A percentile compares a stretch with the other conserved stretches of the same genome.
phyloP scores from a whole-genome alignment of 2,797 vertebrate species.

The Phataginus tetradactyla region DNA sequence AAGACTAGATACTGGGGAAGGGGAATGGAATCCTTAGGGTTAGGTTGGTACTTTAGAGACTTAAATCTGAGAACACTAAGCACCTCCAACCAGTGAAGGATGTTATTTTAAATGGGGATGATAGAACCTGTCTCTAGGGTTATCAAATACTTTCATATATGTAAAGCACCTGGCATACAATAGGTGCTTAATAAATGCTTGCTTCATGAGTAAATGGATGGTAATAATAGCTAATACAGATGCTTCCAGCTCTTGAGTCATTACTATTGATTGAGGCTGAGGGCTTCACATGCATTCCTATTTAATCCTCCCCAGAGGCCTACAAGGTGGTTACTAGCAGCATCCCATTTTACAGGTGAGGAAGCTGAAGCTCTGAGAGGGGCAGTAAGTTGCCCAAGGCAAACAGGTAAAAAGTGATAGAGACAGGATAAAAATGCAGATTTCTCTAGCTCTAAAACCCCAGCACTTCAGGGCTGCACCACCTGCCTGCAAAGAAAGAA shows the following conservation, averaged over 20 bases:
- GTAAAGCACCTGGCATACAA: not conserved
- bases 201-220: not conserved
- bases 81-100: not conserved
- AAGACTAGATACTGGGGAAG: not conserved
- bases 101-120: not conserved
- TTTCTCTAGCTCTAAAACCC: not conserved
- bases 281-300: fast-evolving
- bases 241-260: not conserved
- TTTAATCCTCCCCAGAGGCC: not conserved
- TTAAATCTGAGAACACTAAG: not conserved
- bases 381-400: not conserved
- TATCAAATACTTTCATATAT: not conserved
- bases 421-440: not conserved
- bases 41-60: not conserved
- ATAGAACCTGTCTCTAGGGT: not conserved
- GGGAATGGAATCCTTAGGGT: not conserved
- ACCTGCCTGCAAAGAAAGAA: not conserved
- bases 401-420: not conserved
- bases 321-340: not conserved
- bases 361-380: not conserved
- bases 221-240: not conserved
- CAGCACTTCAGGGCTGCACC: not conserved
- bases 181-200: not conserved
- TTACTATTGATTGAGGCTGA: not conserved
- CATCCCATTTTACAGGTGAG: not conserved